A percentile compares a stretch with the other conserved stretches of the same genome.
phyloP scores from a whole-genome alignment of 2,797 vertebrate genomes.

The Echiichthys vipera region DNA sequence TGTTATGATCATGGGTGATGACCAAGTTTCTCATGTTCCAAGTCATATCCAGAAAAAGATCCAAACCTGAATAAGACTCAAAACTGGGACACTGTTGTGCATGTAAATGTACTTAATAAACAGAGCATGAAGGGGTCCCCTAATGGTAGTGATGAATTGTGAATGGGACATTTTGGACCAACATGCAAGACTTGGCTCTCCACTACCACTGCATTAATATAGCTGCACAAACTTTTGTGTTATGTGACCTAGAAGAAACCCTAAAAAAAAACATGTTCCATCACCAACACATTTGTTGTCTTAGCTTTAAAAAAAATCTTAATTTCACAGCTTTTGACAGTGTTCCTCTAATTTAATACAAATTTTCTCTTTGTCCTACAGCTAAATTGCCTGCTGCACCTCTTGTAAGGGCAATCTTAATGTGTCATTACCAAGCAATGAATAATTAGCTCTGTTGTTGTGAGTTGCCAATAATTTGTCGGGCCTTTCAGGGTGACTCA shows the following conservation, averaged over 20 bases:
- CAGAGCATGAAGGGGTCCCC: not conserved
- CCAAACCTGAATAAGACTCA: not conserved
- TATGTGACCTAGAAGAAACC: not conserved
- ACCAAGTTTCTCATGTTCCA: no score
- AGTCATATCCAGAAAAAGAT: not conserved
- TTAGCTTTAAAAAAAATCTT: not conserved
- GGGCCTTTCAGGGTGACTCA: conserved; percentile 13
- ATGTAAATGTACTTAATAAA: not conserved
- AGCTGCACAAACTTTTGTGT: no score
- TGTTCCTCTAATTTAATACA: not conserved
- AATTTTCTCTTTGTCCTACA: not conserved
- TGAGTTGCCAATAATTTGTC: conserved; percentile 23
- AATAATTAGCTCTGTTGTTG: conserved; percentile 26
- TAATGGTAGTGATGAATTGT: not conserved
- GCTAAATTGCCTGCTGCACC: conserved; percentile 1
- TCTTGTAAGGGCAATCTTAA: conserved; percentile 6
- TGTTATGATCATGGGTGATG: not conserved
- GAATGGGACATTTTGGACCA: not conserved
- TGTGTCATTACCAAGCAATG: not conserved
- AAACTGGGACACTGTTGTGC: no score
- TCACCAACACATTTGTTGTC: not conserved
- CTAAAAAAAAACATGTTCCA: not conserved
- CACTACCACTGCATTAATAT: not conserved
- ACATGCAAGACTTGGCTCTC: not conserved
- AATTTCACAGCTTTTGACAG: conserved; percentile 1